A percentile compares a stretch with the other conserved stretches of the same genome.
Conservation (phyloP, 1,140 invertebrate genomes). For the Globodera ellingtonae region DNA sequence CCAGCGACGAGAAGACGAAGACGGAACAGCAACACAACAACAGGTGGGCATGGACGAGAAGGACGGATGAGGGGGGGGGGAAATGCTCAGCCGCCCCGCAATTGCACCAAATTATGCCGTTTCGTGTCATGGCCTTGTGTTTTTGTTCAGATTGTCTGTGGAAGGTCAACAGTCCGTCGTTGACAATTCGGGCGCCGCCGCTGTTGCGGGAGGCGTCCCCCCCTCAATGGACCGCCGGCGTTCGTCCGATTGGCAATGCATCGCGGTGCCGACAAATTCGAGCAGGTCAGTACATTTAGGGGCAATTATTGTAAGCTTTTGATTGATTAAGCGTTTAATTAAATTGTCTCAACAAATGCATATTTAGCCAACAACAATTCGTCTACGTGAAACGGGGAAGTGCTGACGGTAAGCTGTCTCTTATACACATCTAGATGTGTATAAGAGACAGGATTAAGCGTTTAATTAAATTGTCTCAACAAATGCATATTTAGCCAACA, state of each 20-base stretch:
- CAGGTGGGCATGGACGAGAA: neutral
- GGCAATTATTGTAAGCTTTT: neutral
- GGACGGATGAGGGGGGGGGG: neutral
- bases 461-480: too few relatives aligned
- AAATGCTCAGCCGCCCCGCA: too few relatives aligned
- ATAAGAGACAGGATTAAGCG: too few relatives aligned
- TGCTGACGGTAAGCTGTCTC: constrained; percentile 65
- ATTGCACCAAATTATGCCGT: too few relatives aligned
- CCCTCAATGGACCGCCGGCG: constrained; percentile 39
- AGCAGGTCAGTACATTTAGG: constrained; percentile 38
- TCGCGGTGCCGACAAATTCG: constrained; percentile 60
- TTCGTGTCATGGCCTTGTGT: too few relatives aligned
- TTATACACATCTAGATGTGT: too few relatives aligned
- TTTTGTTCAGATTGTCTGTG: neutral
- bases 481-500: constrained; percentile 42
- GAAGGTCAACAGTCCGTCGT: constrained; percentile 1
- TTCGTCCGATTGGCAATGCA: constrained; percentile 64
- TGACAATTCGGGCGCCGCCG: neutral
- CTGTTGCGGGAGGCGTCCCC: too few relatives aligned
- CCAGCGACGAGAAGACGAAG: constrained; percentile 7
- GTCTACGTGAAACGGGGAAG: constrained; percentile 65
- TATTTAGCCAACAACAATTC: constrained; percentile 57
- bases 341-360: too few relatives aligned
- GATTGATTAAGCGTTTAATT: too few relatives aligned
- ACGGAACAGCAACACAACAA: constrained; percentile 11